Base-by-base conservation (phyloP, 2,797 vertebrate genomes). In the Notamacropus eugenii region DNA sequence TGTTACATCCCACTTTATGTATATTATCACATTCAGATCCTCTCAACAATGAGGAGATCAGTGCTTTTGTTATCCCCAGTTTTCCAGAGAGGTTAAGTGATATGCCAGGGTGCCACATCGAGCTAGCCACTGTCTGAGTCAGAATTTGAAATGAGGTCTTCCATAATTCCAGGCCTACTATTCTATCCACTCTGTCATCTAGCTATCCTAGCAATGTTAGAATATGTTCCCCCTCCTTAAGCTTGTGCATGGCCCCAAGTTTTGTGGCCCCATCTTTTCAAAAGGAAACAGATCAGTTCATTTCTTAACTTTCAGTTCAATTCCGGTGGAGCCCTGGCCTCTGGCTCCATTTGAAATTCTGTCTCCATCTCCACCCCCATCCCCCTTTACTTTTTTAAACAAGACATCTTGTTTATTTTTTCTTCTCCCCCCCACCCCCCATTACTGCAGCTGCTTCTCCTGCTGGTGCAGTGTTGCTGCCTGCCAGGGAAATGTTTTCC, bases 401-500 rank as follows among this genome's bases (percentile, higher is more conserved):
- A 96, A 98, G 96, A 95, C 94, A 94, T 96, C 97, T 96, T 98
- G 96, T 97, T 98, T 97, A 82, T 94, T 96, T 96, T 40, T n/a
- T 9, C 50, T 96, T 2, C 27, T 94, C 54, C 92, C 94, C 94
- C 94, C 96, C 90, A 54, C 92, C 95, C 92, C 94, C 54, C 1
- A 19, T 96, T 91, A 5, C 19, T 96, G 96, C 16, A 58, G 96
- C 97, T 98, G 97, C 96, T 96, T 97, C 98, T 97, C 97, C 97
- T 98, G 97, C 96, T 98, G 98, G 96, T 95, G 96, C 94, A 97
- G 96, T 94, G 1, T 97, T 95, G 31, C 95, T 95, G 91, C 11
- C 94, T 98, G 97, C 97, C 97, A 98, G 97, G 97, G 74, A 97
- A 98, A 97, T 97, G 91, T 95, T 98, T 97, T 97, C 93, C 96